Conservation (phyloP, 2,113 vertebrate genomes). For the Carassius gibelio region DNA sequence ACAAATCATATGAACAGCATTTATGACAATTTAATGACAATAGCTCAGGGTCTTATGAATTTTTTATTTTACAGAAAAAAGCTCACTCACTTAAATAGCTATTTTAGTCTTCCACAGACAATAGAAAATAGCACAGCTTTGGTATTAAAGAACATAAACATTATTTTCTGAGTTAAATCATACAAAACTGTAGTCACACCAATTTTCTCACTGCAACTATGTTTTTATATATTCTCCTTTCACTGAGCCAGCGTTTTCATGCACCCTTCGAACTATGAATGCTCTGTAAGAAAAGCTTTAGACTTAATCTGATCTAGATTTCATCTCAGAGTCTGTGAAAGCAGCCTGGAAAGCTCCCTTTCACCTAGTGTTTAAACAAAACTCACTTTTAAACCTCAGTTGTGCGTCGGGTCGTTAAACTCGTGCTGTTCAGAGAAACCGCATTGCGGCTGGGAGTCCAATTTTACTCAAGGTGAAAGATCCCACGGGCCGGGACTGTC, state of each 20-base stretch:
- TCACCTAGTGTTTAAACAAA: conserved; percentile 9
- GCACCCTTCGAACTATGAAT: neutral
- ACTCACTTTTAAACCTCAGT: conserved; percentile 2
- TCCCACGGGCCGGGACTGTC: conserved; percentile 13
- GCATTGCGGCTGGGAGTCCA: conserved; percentile 49
- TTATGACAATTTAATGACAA: neutral
- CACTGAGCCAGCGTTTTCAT: neutral
- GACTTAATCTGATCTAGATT: neutral
- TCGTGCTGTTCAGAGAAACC: conserved; percentile 18
- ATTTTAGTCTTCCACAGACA: neutral
- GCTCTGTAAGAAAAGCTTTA: neutral
- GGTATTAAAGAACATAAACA: neutral
- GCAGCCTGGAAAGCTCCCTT: neutral
- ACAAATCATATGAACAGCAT: neutral
- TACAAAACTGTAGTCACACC: neutral
- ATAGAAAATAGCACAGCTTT: neutral
- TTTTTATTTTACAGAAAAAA: neutral
- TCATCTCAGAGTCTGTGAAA: neutral
- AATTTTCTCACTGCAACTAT: neutral
- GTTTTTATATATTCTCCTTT: neutral
- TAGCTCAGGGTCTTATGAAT: neutral
- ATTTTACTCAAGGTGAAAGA: conserved; percentile 31
- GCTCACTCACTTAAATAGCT: neutral
- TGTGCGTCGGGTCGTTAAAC: conserved; percentile 19
- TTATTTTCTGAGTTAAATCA: neutral